Evolutionary conservation across 2,113 vertebrate species (phyloP).

Genomic region (Vulpes ferrilata): DNA sequence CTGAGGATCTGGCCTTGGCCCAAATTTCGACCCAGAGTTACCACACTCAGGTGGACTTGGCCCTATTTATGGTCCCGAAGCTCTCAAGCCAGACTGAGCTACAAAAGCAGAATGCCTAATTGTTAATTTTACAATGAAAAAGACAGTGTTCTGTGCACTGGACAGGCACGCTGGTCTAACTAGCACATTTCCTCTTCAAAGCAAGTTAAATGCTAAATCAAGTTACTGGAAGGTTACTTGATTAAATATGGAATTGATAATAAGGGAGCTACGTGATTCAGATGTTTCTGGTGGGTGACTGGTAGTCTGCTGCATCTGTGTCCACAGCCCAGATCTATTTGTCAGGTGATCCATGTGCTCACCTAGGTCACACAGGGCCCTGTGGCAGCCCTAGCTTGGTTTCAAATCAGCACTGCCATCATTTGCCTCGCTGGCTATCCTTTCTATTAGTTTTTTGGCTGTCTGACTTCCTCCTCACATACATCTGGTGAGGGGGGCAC

Average conservation of each 20-base stretch:
- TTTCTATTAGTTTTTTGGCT: constrained; percentile 38
- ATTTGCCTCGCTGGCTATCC: neutral
- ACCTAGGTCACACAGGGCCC: no score
- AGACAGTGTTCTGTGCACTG: neutral
- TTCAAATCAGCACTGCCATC: neutral
- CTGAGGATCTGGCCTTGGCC: neutral
- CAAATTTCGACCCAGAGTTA: neutral
- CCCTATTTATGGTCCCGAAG: neutral
- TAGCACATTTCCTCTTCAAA: neutral
- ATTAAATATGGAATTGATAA: neutral
- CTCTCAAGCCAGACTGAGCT: neutral
- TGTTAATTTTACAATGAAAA: neutral
- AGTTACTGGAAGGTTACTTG: neutral
- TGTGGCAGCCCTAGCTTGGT: neutral
- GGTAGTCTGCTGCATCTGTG: neutral
- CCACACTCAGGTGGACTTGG: neutral
- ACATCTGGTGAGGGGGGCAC: neutral
- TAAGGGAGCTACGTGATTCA: neutral
- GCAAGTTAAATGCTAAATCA: constrained; percentile 3
- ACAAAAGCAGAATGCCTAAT: neutral
- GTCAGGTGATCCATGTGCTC: neutral
- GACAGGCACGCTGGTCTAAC: neutral
- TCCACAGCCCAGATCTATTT: neutral
- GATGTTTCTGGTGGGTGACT: neutral
- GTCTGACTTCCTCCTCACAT: neutral